phyloP scores from a whole-genome alignment of 2,888 invertebrate species.

The Drosophila colorata region DNA sequence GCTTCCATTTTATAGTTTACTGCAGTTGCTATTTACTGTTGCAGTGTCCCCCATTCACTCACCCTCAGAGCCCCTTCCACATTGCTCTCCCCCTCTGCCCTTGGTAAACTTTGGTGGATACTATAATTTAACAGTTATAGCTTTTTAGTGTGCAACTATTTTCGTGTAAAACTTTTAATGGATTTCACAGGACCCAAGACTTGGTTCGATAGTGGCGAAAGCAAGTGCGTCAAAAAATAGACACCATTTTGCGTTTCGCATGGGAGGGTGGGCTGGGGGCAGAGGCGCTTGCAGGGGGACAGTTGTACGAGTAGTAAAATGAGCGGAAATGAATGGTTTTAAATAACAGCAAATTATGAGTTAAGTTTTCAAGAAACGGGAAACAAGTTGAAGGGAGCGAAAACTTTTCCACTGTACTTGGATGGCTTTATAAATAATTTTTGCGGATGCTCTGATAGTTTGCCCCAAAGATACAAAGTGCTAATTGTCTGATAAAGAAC shows the following conservation, averaged over 20 bases:
- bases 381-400: conserved; percentile 47
- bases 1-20: conserved; percentile 73
- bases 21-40: conserved; percentile 63
- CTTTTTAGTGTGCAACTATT: conserved; percentile 81
- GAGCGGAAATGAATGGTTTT: conserved; percentile 82
- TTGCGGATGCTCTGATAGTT: conserved; percentile 58
- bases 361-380: conserved; percentile 62
- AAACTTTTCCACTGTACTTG: conserved; percentile 68
- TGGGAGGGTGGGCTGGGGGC: not conserved
- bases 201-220: conserved; percentile 66
- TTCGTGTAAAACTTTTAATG: conserved; percentile 81
- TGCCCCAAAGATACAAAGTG: conserved; percentile 53
- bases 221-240: conserved; percentile 75
- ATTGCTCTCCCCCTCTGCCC: not conserved
- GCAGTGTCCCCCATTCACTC: not conserved
- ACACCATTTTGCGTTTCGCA: conserved; percentile 59
- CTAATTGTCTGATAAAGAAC: conserved; percentile 58
- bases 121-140: conserved; percentile 80
- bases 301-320: conserved; percentile 70
- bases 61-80: not conserved
- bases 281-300: not conserved
- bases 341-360: conserved; percentile 81
- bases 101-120: conserved; percentile 69
- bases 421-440: conserved; percentile 78
- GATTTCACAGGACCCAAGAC: conserved; percentile 74